Base-by-base conservation (phyloP, 2,797 vertebrate species). In the Mycteria americana region DNA sequence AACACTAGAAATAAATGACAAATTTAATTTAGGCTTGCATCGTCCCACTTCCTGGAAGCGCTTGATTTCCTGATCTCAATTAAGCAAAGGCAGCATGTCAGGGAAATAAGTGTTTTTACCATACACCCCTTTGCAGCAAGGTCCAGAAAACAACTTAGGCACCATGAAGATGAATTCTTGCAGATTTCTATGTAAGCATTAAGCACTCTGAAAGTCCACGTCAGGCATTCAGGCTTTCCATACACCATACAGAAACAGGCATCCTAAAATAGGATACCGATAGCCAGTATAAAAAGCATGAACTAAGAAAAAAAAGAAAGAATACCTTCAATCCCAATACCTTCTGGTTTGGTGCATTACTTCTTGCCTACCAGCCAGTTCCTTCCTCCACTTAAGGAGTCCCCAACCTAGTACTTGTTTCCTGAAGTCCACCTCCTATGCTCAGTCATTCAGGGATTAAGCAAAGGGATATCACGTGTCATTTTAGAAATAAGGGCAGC, bases 1-100 rank as follows among this genome's bases (percentile, higher is more conserved):
- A 74, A 80, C 70, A 68, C 45, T 70, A 50, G 64, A 88, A 92
- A 81, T 53, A 84, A 93, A 92, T 19, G 39, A 80, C 39, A 84
- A 84, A 88, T 81, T 84, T 62, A 92, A 95, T 97, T 82, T 4
- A 84, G 28, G 35, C 31, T 86, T 86, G 72, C 53, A 68, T 77
- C 2, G 3, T 87, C 68, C 51, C 68, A 79, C 87, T 96, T 94
- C 80, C 89, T 96, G 78, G 89, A 94, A 96, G 31, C 13, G 2
- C 41, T 91, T 67, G 37, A 64, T 91, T 94, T 93, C 60, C 68
- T 85, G 30, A 74, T 92, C 72, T 89, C 72, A 82, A 70, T 82
- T 85, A 79, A 92, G 59, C 76, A 77, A 78, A 83, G n/a, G 48
- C 33, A 74, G 10, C 30, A 74, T 13, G 4, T 85, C 63, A 74